phyloP scores from a whole-genome alignment of 2,888 invertebrate genomes.

The Geophilus truncorum region DNA sequence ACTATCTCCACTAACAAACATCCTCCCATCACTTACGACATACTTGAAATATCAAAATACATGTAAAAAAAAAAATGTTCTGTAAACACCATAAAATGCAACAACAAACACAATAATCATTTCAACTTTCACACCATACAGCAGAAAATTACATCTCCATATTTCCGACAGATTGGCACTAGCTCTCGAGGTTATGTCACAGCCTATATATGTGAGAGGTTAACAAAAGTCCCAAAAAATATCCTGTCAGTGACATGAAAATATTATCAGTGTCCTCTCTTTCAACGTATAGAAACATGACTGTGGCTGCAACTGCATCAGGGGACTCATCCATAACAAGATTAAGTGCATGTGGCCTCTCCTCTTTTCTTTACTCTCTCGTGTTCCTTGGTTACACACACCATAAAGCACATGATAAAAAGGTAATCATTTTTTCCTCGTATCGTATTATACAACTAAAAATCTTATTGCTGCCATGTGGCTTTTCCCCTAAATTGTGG shows the following conservation, averaged over 20 bases:
- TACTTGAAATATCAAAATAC: no score
- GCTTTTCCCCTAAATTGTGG: background rate
- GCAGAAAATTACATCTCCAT: background rate
- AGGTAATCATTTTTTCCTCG: background rate
- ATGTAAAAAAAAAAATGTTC: background rate
- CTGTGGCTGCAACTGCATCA: constrained; percentile 11
- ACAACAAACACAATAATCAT: background rate
- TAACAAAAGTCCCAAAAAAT: constrained; percentile 16
- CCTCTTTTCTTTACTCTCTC: background rate
- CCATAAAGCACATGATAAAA: constrained; percentile 20
- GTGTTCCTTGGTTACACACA: constrained; percentile 7
- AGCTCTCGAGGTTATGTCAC: background rate
- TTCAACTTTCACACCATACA: background rate
- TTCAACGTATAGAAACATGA: constrained; percentile 2
- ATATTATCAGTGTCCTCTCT: constrained; percentile 15
- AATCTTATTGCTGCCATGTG: background rate
- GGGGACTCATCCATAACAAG: constrained; percentile 20
- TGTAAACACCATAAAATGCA: background rate
- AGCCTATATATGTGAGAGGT: background rate
- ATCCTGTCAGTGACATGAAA: background rate
- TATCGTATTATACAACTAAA: background rate
- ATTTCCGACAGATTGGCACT: constrained; percentile 13
- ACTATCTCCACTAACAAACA: no score
- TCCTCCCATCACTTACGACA: no score
- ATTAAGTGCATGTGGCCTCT: constrained; percentile 20